These are phyloP conservation scores for Lissonota sp. DNA, from an alignment of 2,888 invertebrate genomes.

Conservation along the genomic window DNA sequence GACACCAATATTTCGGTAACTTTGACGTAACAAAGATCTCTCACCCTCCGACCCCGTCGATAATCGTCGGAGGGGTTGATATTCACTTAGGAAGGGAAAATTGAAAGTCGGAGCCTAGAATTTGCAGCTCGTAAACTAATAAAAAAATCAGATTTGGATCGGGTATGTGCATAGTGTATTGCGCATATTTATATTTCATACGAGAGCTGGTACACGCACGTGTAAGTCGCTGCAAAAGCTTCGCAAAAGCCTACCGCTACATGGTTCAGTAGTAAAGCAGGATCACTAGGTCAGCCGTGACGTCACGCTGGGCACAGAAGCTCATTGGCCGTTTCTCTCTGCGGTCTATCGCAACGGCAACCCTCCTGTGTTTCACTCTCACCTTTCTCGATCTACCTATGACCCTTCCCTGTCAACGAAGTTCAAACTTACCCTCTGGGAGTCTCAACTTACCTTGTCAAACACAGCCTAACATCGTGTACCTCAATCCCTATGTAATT, in stretches of 20 bases:
- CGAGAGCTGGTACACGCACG: slow-evolving; percentile 27
- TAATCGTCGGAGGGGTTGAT: no score
- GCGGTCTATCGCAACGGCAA: slow-evolving; percentile 19
- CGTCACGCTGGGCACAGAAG: slow-evolving; percentile 50
- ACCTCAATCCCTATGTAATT: not conserved
- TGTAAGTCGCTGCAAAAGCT: slow-evolving; percentile 22
- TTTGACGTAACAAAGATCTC: no score
- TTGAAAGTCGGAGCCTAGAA: no score
- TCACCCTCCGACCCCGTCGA: no score
- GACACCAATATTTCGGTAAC: no score
- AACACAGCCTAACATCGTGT: not conserved
- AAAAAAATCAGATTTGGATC: no score
- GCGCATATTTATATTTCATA: not conserved
- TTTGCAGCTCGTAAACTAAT: no score
- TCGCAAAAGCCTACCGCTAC: not conserved
- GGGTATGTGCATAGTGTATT: not conserved
- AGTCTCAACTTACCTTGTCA: slow-evolving; percentile 8
- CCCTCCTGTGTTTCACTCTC: slow-evolving; percentile 11
- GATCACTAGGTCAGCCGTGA: slow-evolving; percentile 59
- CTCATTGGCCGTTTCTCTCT: slow-evolving; percentile 43
- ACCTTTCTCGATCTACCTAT: slow-evolving; percentile 4
- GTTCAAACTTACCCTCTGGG: slow-evolving; percentile 20
- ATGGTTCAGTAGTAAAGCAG: slow-evolving; percentile 43
- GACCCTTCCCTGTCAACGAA: slow-evolving; percentile 9
- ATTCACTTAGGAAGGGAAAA: no score